phyloP scores from a whole-genome alignment of 2,888 invertebrate genomes.

The Brachylomia viminalis region DNA sequence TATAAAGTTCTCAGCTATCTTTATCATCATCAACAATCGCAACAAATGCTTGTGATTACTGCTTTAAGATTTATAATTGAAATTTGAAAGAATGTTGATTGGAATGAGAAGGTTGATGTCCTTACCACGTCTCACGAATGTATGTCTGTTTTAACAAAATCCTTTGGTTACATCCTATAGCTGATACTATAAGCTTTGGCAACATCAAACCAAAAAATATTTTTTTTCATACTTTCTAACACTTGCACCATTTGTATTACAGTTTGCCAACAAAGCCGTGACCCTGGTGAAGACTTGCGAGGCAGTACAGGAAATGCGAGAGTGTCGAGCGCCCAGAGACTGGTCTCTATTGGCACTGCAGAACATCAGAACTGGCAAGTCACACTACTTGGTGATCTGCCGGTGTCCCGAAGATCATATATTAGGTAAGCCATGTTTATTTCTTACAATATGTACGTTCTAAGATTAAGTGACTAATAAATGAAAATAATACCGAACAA shows the following conservation, averaged over 20 bases:
- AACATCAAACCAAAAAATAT: background rate
- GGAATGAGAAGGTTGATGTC: background rate
- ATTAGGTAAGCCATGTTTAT: conserved; percentile 91
- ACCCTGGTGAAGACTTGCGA: conserved; percentile 98
- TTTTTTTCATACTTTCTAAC: background rate
- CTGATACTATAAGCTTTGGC: background rate
- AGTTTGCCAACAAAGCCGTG: conserved; percentile 92
- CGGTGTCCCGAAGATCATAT: conserved; percentile 96
- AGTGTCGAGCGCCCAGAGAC: conserved; percentile 96
- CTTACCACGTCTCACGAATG: background rate
- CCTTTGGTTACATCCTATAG: background rate
- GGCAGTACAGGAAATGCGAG: conserved; percentile 97
- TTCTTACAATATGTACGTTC: background rate
- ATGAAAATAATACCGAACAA: background rate
- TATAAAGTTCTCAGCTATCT: conserved; percentile 12
- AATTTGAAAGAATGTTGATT: conserved; percentile 8
- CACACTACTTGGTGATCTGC: conserved; percentile 98
- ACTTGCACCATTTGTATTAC: conserved; percentile 66
- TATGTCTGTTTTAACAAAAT: conserved; percentile 1
- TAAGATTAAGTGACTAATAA: background rate
- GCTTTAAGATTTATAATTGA: conserved; percentile 13
- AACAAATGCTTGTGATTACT: conserved; percentile 11
- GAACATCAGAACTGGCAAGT: conserved; percentile 97
- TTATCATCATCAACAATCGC: conserved; percentile 11
- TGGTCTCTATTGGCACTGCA: conserved; percentile 98